Base-by-base conservation (phyloP, 2,888 invertebrate genomes). In the Peribatodes rhomboidaria region DNA sequence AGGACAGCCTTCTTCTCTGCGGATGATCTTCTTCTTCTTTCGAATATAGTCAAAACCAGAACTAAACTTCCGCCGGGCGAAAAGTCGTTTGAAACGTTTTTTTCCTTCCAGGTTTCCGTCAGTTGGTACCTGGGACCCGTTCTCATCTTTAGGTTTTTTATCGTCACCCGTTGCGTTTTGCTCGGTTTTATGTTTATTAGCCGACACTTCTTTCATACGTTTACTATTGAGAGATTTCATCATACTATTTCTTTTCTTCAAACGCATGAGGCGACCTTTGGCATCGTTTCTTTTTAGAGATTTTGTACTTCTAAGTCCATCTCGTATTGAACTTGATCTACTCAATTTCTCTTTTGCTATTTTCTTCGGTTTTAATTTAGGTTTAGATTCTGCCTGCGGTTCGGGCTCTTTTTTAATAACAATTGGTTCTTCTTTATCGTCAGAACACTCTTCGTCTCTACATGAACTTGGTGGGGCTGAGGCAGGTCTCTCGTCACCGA, bases 11-110 rank as follows among this genome's bases (percentile, higher is more conserved):
- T 94, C 94, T 70, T 95, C 95, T 80, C 95, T 95, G 1, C 88
- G 86, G 69, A 91, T 89, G 47, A 95, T 94, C 81, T 97, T 97
- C 86, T 98, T 98, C 92, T 97, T 98, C 81, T 98, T 98, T 37
- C 97, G 94, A 67, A 98, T 97, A 73, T 98, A 98, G 92, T 98
- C 98, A 85, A 98, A 98, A 8, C 97, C 97, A 13, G 97, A 97
- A 77, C 96, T 96, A 80, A 96, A 95, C 89, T 97, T 97, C 72
- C 96, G 92, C 75, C 96, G 89, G n/a, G 95, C 95, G 73, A 95
- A 95, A 41, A 96, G 90, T 61, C 95, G 92, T 77, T 95, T 95
- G 16, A 95, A 92, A 37, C 95, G 94, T 82, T 87, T 86, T 78
- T 95, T 95, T 13, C 59, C 69, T 62, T 68, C 71, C 62, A 94